A percentile compares a stretch with the other conserved stretches of the same genome.
These are phyloP conservation scores for Columba janthina DNA, from an alignment of 2,113 vertebrate species.

Conservation along the genomic window DNA sequence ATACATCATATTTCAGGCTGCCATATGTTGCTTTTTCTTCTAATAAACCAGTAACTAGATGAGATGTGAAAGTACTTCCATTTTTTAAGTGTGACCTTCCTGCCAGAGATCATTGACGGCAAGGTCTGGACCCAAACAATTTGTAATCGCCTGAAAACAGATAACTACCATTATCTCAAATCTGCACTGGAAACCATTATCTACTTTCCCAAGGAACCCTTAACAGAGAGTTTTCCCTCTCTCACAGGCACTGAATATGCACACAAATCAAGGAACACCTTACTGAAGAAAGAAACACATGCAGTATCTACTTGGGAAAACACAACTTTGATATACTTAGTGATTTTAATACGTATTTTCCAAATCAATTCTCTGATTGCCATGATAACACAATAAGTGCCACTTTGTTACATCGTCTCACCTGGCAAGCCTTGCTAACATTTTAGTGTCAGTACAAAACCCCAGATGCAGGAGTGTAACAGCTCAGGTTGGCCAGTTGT, in stretches of 20 bases:
- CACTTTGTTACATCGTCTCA: neutral
- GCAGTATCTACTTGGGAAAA: neutral
- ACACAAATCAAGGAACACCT: neutral
- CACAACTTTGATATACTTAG: neutral
- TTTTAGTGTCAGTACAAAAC: neutral
- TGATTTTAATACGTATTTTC: neutral
- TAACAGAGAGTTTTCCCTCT: neutral
- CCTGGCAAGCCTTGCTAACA: neutral
- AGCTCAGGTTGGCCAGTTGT: neutral
- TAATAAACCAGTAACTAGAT: neutral
- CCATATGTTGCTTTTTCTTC: neutral
- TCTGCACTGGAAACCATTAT: neutral
- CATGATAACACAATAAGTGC: neutral
- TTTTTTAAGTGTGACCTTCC: neutral
- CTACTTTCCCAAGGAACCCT: neutral
- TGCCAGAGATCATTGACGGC: neutral
- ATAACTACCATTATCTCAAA: neutral
- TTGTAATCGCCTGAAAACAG: neutral
- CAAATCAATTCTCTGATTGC: neutral
- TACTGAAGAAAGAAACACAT: neutral
- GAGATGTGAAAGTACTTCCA: neutral
- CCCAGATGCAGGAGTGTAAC: neutral
- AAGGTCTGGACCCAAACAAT: neutral
- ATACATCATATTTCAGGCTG: neutral
- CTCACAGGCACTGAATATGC: neutral